Evolutionary conservation across 1,140 invertebrate genomes (phyloP), one percentile per base, ranked within the genome.

Genomic region (Cyclina sinensis): DNA sequence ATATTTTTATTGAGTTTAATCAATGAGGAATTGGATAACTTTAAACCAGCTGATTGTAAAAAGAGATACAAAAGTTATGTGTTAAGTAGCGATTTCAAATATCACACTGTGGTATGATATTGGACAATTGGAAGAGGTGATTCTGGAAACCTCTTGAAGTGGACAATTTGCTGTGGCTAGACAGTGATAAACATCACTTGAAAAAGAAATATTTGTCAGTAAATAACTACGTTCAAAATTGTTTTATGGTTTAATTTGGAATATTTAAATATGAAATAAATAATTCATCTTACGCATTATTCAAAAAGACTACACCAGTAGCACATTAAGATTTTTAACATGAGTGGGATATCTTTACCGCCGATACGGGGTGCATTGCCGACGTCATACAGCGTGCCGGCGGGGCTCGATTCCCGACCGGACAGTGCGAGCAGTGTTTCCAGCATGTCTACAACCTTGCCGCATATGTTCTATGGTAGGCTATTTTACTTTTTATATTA

Each of bases 281-380:
- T 14, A 3, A 14, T 74, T 0, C 14, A 21, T 35, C 18, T 43
- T 37, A 27, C 39, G 46, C 27, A 24, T 78, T 78, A n/a, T 21
- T 48, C n/a, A 48, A 21, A 48, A n/a, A 30, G 27, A 46, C 18
- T 16, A 79, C 30, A n/a, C 7, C 12, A 18, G 39, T 21, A 54
- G 27, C 27, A 30, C 24, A 30, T 32, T 30, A 5, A 39, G 32
- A 35, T 39, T 0, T 24, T n/a, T 18, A 35, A 51, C 21, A 70
- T 91, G 90, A 91, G 86, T 48, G 90, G 90, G 14, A 32, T 91
- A 18, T 88, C 89, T 18, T 76, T 91, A 0, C 90, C 90, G 51
- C 74, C 89, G 12, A 86, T 91, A 82, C 65, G 86, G 5, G 88
- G 90, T 11, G 90, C 88, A 0, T 3, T 90, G n/a, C 90, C 90